Evolutionary conservation across 2,797 vertebrate species (phyloP).

Genomic region (Falco concolor): DNA sequence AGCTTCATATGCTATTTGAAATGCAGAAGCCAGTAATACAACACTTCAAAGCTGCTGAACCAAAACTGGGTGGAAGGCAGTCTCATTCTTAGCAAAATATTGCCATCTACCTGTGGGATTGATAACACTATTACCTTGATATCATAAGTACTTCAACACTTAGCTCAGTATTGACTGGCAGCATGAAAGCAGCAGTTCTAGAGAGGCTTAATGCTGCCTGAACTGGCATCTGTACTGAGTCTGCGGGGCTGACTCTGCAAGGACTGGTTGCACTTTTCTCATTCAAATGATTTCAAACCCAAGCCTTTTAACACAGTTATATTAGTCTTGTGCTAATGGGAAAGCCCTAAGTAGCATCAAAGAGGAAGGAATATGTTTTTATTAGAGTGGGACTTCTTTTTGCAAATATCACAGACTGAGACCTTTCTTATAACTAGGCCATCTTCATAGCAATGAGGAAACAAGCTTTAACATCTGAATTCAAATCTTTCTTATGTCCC

Average conservation of each 20-base stretch:
- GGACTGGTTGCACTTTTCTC: not conserved
- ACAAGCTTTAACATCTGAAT: not conserved
- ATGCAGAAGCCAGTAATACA: not conserved
- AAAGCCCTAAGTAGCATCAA: not conserved
- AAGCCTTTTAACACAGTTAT: not conserved
- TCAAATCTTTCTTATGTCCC: not conserved
- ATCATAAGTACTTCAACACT: not conserved
- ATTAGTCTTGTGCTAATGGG: not conserved
- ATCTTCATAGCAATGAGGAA: not conserved
- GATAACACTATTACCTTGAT: not conserved
- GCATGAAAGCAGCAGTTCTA: not conserved
- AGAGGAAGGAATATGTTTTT: not conserved
- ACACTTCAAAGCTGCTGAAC: not conserved
- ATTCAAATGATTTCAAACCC: not conserved
- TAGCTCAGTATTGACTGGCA: not conserved
- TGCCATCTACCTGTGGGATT: not conserved
- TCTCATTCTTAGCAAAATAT: not conserved
- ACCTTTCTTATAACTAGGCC: not conserved
- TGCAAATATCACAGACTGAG: not conserved
- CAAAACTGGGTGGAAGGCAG: not conserved
- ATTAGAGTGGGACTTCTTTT: not conserved
- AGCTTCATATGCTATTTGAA: not conserved
- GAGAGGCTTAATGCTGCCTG: not conserved
- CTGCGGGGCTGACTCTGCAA: not conserved
- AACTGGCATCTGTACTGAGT: fast-evolving